A percentile compares a stretch with the other conserved stretches of the same genome.
phyloP scores from a whole-genome alignment of 2,797 vertebrate species.

The Pyrocephalus nanus region DNA sequence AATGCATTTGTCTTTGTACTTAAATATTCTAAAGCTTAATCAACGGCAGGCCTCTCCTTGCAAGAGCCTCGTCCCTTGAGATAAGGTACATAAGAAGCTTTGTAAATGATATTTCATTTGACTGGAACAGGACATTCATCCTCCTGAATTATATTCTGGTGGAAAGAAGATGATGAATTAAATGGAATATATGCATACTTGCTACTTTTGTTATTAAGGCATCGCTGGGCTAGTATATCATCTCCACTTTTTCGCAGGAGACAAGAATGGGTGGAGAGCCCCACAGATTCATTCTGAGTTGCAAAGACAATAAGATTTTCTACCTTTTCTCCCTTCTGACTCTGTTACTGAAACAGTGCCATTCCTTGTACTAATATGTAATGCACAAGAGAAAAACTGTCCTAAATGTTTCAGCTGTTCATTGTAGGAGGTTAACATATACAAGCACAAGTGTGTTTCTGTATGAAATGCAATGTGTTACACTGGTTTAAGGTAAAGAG shows the following conservation, averaged over 20 bases:
- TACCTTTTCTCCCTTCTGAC: not conserved
- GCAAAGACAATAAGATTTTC: not conserved
- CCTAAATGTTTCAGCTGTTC: not conserved
- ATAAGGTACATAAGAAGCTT: constrained; percentile 32
- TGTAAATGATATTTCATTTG: constrained; percentile 59
- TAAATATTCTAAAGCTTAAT: constrained; percentile 49
- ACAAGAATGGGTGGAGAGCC: not conserved
- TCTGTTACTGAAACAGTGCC: not conserved
- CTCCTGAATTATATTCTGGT: constrained; percentile 50
- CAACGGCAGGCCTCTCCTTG: constrained; percentile 4
- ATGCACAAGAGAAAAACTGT: not conserved
- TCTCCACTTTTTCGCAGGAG: constrained; percentile 17
- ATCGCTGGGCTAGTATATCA: constrained; percentile 29
- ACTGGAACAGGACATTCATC: constrained; percentile 56
- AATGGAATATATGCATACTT: constrained; percentile 47
- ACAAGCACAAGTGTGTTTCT: not conserved
- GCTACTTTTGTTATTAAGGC: constrained; percentile 51
- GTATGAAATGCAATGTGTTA: not conserved
- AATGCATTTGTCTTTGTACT: constrained; percentile 26
- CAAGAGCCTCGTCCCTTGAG: constrained; percentile 21
- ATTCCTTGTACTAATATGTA: not conserved
- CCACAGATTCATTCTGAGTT: constrained; percentile 20
- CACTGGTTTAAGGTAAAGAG: not conserved
- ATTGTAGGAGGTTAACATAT: not conserved
- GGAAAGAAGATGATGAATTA: constrained; percentile 47